Evolutionary conservation across 2,888 invertebrate genomes (phyloP), one percentile per base, ranked within the genome.

Genomic region (Acleris holmiana): DNA sequence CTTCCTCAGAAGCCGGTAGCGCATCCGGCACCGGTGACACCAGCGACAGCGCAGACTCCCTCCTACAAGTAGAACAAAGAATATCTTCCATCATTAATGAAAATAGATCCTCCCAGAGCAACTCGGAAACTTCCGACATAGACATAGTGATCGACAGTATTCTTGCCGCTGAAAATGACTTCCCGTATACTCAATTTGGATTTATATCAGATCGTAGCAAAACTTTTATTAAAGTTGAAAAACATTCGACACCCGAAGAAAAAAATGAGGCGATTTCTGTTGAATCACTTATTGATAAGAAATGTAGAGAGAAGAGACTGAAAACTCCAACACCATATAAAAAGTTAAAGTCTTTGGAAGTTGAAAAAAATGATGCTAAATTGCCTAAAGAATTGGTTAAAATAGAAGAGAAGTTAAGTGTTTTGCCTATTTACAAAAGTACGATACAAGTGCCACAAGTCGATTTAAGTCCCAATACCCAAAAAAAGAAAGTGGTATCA

Each of bases 81-180:
- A 92, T 92, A 79, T 90, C 90, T 8, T 88, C 83, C 74, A 91
- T 92, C 57, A 89, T 92, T 68, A 92, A 91, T 67, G 90, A 91
- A 77, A 91, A 84, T 61, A 81, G 92, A 76, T 91, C 90, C n/a
- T 91, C 92, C 18, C 78, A 89, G 77, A 91, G 90, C 72, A 91
- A 89, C 70, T 92, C 92, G 0, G 91, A 91, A 71, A 88, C 86
- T 6, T 91, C 91, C 68, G 92, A 92, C 60, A 80, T 88, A 67
- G 91, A 91, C 71, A 85, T 89, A 56, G 76, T 85, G 66, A 85
- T 92, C 69, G 90, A 91, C 68, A 86, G 79, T 72, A 82, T 89
- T 69, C 76, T 91, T 69, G 80, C 79, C 63, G 67, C 76, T 29
- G 81, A 79, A 41, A 84, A 84, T 66, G 76, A 82, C 67, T 81